Conservation (phyloP, 2,888 invertebrate species). For the Apamea epomidion region DNA sequence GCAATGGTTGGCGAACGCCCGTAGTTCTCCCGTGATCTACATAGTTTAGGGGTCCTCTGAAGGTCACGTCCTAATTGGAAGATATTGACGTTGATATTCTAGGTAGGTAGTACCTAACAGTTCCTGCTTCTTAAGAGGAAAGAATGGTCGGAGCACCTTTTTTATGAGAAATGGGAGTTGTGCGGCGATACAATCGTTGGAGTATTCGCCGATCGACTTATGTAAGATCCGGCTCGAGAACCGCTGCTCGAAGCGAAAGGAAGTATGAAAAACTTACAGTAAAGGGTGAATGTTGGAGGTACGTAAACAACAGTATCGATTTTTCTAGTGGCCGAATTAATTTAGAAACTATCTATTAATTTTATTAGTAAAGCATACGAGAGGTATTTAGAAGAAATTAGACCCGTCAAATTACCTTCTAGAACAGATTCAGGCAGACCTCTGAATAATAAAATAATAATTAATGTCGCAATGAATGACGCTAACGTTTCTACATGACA, state of each 20-base stretch:
- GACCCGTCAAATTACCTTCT: not conserved
- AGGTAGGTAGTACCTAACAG: conserved; percentile 10
- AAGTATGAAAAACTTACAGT: conserved; percentile 11
- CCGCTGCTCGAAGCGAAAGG: conserved; percentile 16
- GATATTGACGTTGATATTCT: conserved; percentile 30
- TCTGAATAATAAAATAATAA: not conserved
- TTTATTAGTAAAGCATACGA: not conserved
- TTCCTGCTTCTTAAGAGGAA: conserved; percentile 21
- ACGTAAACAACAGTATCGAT: conserved; percentile 20
- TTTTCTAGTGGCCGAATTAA: not conserved
- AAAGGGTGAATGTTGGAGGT: conserved; percentile 13
- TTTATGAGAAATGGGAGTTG: conserved; percentile 21
- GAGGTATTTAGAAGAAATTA: not conserved
- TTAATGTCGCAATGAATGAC: no score
- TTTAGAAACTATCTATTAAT: not conserved
- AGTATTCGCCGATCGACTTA: conserved; percentile 26
- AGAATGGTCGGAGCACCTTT: conserved; percentile 9
- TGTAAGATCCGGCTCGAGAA: conserved; percentile 27
- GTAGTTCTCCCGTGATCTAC: conserved; percentile 41
- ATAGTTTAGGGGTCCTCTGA: conserved; percentile 35
- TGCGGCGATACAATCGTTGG: not conserved
- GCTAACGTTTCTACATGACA: no score
- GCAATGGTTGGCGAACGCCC: conserved; percentile 36
- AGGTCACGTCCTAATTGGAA: conserved; percentile 53
- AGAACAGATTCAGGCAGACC: not conserved